Conservation (phyloP, 1,140 invertebrate genomes). For the Geopemphigus sp. region DNA sequence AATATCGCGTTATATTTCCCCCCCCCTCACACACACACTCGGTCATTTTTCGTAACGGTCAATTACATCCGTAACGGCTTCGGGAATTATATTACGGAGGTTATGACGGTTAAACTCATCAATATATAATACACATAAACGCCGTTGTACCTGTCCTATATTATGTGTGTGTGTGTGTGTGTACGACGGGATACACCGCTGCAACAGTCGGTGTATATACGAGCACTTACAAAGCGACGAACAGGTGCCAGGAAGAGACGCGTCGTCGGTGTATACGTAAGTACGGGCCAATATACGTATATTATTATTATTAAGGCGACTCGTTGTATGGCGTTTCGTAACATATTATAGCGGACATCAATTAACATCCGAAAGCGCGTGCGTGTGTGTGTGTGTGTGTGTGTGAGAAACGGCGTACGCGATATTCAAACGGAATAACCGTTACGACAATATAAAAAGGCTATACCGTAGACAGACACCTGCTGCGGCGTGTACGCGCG, state of each 20-base stretch:
- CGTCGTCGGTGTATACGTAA: not conserved
- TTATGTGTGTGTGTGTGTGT: not conserved
- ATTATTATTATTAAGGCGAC: no score
- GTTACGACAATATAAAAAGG: conserved; percentile 17
- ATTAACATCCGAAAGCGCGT: conserved; percentile 6
- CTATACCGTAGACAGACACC: not conserved
- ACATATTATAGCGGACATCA: conserved; percentile 16
- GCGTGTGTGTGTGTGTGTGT: no score
- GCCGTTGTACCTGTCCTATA: not conserved
- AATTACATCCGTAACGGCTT: conserved; percentile 43
- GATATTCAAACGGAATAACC: conserved; percentile 37
- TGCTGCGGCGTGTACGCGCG: not conserved
- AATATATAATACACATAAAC: conserved; percentile 24
- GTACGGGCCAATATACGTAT: not conserved
- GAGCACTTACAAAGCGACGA: not conserved
- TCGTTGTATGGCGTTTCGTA: not conserved
- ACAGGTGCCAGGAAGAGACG: conserved; percentile 47
- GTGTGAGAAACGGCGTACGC: not conserved
- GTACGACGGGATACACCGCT: not conserved
- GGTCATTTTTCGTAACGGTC: conserved; percentile 22
- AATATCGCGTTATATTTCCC: no score
- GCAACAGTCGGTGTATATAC: conserved; percentile 17
- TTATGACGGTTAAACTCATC: conserved; percentile 45
- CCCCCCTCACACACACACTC: no score
- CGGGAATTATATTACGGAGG: not conserved